Percentiles rank a stretch among this genome's conserved stretches.
Conservation (phyloP, 2,797 vertebrate genomes). For the Betta splendens region DNA sequence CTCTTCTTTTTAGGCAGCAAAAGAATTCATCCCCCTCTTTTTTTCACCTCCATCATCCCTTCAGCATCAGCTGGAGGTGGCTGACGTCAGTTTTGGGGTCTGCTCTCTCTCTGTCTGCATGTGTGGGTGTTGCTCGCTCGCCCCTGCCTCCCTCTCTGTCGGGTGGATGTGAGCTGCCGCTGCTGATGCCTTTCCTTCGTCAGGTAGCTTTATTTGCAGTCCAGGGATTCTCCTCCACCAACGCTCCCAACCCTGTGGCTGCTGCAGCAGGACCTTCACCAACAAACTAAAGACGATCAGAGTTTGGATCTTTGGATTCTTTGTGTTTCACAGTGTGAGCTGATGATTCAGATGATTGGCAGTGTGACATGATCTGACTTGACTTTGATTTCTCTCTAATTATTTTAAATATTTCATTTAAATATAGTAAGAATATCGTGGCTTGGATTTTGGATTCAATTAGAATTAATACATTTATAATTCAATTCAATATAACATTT, state of each 20-base stretch:
- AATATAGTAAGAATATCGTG: background rate
- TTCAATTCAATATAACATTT: no score
- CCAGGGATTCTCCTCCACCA: conserved; percentile 40
- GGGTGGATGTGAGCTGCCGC: conserved; percentile 8
- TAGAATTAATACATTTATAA: no score
- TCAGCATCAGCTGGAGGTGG: conserved; percentile 21
- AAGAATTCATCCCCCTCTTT: conserved; percentile 25
- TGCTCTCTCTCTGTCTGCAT: conserved; percentile 39
- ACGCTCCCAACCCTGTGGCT: fast-evolving
- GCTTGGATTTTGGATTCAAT: no score
- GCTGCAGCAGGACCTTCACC: conserved; percentile 16
- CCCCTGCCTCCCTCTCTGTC: conserved; percentile 18
- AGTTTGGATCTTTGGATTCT: background rate
- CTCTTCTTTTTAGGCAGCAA: conserved; percentile 41
- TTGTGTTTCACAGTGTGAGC: background rate
- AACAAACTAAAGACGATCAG: background rate
- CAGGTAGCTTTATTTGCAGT: conserved; percentile 55
- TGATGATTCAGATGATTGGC: no score
- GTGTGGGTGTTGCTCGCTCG: conserved; percentile 58
- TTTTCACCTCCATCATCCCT: conserved; percentile 13
- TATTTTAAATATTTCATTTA: background rate
- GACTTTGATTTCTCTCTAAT: background rate
- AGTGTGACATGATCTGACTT: background rate
- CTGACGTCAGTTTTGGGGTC: conserved; percentile 62
- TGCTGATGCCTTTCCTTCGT: conserved; percentile 47